Base-by-base conservation (phyloP, 2,113 vertebrate species). In the Monopterus albus region DNA sequence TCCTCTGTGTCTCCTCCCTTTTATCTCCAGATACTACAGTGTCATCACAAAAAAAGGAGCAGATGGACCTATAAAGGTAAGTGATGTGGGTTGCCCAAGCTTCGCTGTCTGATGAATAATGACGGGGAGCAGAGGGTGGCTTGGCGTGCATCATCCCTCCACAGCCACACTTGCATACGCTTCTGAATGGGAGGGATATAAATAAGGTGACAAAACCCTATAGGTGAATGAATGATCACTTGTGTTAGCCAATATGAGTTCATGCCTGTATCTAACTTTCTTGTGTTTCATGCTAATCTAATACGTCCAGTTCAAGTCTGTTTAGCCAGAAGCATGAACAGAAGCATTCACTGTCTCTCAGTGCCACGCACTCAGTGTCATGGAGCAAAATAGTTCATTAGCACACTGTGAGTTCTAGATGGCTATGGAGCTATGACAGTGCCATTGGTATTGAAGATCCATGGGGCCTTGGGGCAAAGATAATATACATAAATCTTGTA, bases 41-140 rank as follows among this genome's bases (percentile, higher is more conserved):
- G 72, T 91, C 93, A 70, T 87, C 91, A 29, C 91, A 91, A 62
- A 86, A 84, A 91, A 92, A 92, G 93, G 90, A 92, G 91, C 88
- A 88, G 51, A 58, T 28, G 55, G 70, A 56, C 53, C 79, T 62
- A 88, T 92, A 89, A 92, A 89, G 82, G 86, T 88, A 90, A 92
- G 88, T 86, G 85, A 90, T 89, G 85, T 56, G 29, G 25, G 59
- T 38, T 65, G 72, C 75, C 72, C 15, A n/a, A 49, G 75, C 71
- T 62, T 78, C 65, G 3, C 75, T 72, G 72, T 67, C 79, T 90
- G 89, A 91, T 88, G 82, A 84, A 92, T 90, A 86, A 62, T 64
- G 50, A 76, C 55, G 49, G 67, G 64, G 62, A 68, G 74, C 75
- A 59, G 73, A 73, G 71, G 71, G 75, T 80, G 78, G 45, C 55